Conservation (phyloP, 2,113 vertebrate species). For the Heterocephalus glaber region DNA sequence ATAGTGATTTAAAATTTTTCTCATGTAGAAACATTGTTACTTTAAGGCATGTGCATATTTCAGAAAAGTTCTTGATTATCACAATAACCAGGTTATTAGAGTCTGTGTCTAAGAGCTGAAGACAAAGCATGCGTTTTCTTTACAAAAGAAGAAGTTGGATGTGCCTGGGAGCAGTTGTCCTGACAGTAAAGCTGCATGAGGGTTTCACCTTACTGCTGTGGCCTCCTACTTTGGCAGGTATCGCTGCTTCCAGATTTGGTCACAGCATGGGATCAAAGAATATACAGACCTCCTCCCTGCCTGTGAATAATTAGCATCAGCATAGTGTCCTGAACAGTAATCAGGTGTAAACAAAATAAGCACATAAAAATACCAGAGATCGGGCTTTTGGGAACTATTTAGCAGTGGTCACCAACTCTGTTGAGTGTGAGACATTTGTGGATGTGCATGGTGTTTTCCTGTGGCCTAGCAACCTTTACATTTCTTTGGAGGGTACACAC, state of each 20-base stretch:
- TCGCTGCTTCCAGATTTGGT: conserved; percentile 75
- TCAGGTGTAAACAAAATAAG: conserved; percentile 59
- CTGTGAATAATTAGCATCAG: conserved; percentile 61
- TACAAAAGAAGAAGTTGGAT: background rate
- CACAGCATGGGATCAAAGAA: conserved; percentile 63
- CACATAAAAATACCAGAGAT: background rate
- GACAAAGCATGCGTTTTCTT: conserved; percentile 32
- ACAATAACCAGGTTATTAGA: conserved; percentile 10
- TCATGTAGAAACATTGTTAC: background rate
- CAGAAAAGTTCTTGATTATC: conserved; percentile 6
- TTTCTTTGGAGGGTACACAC: background rate
- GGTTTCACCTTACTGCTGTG: conserved; percentile 60
- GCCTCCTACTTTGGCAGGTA: conserved; percentile 49
- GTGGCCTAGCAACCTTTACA: background rate
- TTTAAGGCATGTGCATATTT: background rate
- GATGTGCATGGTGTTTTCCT: conserved; percentile 47
- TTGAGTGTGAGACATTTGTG: conserved; percentile 19
- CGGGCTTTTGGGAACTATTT: conserved; percentile 37
- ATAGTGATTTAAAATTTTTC: background rate
- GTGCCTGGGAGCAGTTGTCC: background rate
- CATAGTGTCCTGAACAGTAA: conserved; percentile 44
- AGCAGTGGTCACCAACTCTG: background rate
- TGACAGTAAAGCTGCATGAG: background rate
- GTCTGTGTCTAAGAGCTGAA: conserved; percentile 18
- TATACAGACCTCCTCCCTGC: conserved; percentile 58